Base-by-base conservation (phyloP, 2,797 vertebrate species). In the Knipowitschia caucasica region DNA sequence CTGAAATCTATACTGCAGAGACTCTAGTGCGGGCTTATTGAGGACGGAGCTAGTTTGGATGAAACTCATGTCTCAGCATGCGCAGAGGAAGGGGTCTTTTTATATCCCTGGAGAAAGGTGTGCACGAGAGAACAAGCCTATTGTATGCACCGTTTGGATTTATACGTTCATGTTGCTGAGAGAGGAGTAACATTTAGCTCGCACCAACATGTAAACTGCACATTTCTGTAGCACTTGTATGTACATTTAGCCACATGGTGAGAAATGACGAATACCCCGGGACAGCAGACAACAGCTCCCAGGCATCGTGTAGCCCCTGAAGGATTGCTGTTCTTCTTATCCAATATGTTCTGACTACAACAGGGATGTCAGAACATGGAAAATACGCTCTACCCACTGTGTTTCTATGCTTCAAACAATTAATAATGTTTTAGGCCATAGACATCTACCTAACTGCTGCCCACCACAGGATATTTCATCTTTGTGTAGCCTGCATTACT, bases 281-380 rank as follows among this genome's bases (percentile, higher is more conserved):
- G 76, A 82, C 45, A 43, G 31, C 65, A 81, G 69, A 84, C 68
- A 71, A 81, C 80, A 83, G 84, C 88, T 89, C 81, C 66, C 62
- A 81, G 86, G 83, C 80, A 87, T 86, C 78, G 80, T 74, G 53
- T 36, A 73, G 78, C 81, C 83, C 85, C 74, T 53, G 54, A 81
- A 72, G 77, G 75, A 78, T 69, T 74, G 73, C 77, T 73, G 74
- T 80, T 84, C 75, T 75, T 83, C 78, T 82, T 82, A 82, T 85
- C 81, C 84, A 83, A 81, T 88, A 80, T 90, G 84, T 89, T 89
- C 78, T 81, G 83, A 85, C 83, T 80, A 71, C 73, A 81, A 75
- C 75, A 62, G 63, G 57, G 69, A 74, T 82, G 81, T 77, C 74
- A 84, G 81, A 82, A 80, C 76, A 80, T 63, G 71, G 75, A 83